phyloP scores from a whole-genome alignment of 2,113 vertebrate species.

The Poeciliopsis retropinna region DNA sequence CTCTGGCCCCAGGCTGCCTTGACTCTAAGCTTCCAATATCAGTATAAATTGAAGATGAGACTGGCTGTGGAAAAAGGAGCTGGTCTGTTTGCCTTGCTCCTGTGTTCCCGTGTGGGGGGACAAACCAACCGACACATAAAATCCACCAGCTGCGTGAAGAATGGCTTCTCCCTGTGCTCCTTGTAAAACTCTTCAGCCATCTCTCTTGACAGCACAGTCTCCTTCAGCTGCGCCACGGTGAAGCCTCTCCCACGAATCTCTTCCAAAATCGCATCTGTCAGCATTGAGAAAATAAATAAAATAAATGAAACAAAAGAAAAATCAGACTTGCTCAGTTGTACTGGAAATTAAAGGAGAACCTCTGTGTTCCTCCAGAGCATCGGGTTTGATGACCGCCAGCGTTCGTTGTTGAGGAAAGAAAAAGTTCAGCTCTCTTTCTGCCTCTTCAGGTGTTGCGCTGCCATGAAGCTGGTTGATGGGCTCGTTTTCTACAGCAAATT shows the following conservation, averaged over 20 bases:
- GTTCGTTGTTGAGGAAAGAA: conserved; percentile 81
- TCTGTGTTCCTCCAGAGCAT: conserved; percentile 75
- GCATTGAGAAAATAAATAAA: not conserved
- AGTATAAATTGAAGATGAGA: conserved; percentile 40
- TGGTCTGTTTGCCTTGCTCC: conserved; percentile 8
- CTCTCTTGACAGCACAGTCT: conserved; percentile 78
- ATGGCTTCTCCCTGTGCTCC: conserved; percentile 82
- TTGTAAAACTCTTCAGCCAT: conserved; percentile 86
- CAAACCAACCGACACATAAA: conserved; percentile 86
- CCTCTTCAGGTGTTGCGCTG: conserved; percentile 70
- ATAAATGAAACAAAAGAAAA: not conserved
- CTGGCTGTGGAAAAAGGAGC: conserved; percentile 24
- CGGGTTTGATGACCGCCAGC: conserved; percentile 81
- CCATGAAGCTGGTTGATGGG: conserved; percentile 80
- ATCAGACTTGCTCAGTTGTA: not conserved
- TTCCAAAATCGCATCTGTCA: conserved; percentile 82
- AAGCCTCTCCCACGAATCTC: conserved; percentile 82
- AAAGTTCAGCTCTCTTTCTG: conserved; percentile 76
- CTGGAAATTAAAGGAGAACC: conserved; percentile 47
- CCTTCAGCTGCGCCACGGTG: conserved; percentile 79
- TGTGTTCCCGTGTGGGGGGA: not conserved
- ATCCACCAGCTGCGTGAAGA: conserved; percentile 82
- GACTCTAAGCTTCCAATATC: conserved; percentile 46
- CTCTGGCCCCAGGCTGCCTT: conserved; percentile 46
- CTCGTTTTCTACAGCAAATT: conserved; percentile 67